Conservation (phyloP, 2,888 invertebrate species). For the Invenusta paracnida region DNA sequence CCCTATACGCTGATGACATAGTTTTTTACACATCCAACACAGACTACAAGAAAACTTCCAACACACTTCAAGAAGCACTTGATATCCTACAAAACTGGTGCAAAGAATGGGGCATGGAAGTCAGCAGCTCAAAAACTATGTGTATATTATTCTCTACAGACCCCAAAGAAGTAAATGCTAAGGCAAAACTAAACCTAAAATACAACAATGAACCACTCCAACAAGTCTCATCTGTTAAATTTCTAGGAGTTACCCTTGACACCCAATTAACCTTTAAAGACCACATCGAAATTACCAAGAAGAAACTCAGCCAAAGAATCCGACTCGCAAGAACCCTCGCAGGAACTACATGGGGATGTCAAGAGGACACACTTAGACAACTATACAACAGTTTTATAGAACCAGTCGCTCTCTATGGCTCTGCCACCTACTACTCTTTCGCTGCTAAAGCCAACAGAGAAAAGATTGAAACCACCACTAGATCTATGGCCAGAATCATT, state of each 20-base stretch:
- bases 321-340: not conserved
- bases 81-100: not conserved
- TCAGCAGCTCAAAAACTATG: not conserved
- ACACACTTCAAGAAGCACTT: not conserved
- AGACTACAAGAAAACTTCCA: not conserved
- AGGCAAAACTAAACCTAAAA: not conserved
- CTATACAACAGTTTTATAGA: not conserved
- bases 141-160: not conserved
- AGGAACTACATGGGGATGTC: not conserved
- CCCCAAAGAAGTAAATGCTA: not conserved
- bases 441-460: not conserved
- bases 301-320: not conserved
- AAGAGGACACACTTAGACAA: not conserved
- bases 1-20: conserved; percentile 18
- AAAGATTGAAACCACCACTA: not conserved
- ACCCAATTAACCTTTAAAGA: not conserved
- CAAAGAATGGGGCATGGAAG: not conserved
- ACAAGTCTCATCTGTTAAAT: not conserved
- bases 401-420: not conserved
- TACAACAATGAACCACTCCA: not conserved
- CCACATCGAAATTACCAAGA: not conserved
- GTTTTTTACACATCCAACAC: not conserved
- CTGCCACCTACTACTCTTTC: not conserved
- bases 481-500: not conserved
- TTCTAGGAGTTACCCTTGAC: not conserved